Percentiles rank a stretch among this genome's conserved stretches.
These are phyloP conservation scores for Meda fulgida DNA, from an alignment of 2,797 vertebrate genomes.

Conservation along the genomic window DNA sequence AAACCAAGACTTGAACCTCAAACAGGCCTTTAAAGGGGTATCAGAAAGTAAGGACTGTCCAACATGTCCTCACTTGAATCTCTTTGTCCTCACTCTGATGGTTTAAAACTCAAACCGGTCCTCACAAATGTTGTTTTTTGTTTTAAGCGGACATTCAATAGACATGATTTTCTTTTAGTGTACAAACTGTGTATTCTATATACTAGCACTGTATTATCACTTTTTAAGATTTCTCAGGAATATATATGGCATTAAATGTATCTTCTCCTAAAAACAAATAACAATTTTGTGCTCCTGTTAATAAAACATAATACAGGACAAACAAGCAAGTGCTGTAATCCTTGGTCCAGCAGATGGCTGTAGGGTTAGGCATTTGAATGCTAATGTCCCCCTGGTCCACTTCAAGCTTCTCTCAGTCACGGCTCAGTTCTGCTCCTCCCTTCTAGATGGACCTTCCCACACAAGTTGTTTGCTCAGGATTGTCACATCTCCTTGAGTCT, in stretches of 20 bases:
- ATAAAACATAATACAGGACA: conserved; percentile 2
- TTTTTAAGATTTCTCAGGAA: not conserved
- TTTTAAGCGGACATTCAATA: no score
- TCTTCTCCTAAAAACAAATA: not conserved
- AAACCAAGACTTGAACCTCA: no score
- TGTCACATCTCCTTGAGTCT: not conserved
- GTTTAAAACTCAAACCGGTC: not conserved
- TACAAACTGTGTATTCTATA: no score
- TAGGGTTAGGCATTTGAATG: conserved; percentile 21
- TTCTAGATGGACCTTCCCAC: not conserved
- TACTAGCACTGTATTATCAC: not conserved
- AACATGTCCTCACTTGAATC: no score
- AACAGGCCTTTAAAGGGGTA: no score
- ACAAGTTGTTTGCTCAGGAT: not conserved
- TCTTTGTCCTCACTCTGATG: no score
- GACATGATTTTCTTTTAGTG: no score
- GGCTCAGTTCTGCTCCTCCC: not conserved
- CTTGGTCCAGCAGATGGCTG: conserved; percentile 28
- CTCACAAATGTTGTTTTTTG: not conserved
- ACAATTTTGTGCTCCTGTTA: not conserved
- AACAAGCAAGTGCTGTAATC: conserved; percentile 12
- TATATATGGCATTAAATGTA: not conserved
- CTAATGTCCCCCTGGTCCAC: conserved; percentile 29
- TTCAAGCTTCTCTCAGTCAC: conserved; percentile 24
- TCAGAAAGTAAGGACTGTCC: no score